Evolutionary conservation across 2,797 vertebrate species (phyloP).

Genomic region (Periparus ater): DNA sequence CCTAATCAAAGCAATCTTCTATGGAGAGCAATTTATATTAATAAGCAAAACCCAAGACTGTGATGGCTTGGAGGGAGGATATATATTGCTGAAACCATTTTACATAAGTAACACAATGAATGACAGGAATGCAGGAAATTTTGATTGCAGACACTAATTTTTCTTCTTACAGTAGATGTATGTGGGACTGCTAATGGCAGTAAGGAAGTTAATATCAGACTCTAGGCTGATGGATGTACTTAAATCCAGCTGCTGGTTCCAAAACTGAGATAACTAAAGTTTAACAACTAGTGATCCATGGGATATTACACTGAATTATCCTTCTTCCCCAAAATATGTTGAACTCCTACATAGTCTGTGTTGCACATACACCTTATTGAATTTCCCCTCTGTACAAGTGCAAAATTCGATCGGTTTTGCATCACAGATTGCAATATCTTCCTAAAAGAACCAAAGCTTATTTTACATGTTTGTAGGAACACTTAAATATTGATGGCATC

Average conservation of each 20-base stretch:
- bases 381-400: not conserved
- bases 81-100: not conserved
- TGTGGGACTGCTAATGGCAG: not conserved
- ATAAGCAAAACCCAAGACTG: not conserved
- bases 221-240: not conserved
- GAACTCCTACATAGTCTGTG: not conserved
- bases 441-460: not conserved
- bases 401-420: not conserved
- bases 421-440: not conserved
- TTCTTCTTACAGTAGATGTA: not conserved
- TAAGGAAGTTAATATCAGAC: not conserved
- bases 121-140: not conserved
- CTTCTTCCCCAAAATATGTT: not conserved
- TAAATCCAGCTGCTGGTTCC: not conserved
- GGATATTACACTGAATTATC: not conserved
- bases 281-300: not conserved
- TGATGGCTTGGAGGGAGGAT: not conserved
- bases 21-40: not conserved
- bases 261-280: not conserved
- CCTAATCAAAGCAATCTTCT: not conserved
- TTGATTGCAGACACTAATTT: not conserved
- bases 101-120: not conserved
- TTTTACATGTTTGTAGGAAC: not conserved
- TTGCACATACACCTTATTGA: not conserved
- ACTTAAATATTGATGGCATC: not conserved